phyloP scores from a whole-genome alignment of 1,140 invertebrate species.

The Apis florea region DNA sequence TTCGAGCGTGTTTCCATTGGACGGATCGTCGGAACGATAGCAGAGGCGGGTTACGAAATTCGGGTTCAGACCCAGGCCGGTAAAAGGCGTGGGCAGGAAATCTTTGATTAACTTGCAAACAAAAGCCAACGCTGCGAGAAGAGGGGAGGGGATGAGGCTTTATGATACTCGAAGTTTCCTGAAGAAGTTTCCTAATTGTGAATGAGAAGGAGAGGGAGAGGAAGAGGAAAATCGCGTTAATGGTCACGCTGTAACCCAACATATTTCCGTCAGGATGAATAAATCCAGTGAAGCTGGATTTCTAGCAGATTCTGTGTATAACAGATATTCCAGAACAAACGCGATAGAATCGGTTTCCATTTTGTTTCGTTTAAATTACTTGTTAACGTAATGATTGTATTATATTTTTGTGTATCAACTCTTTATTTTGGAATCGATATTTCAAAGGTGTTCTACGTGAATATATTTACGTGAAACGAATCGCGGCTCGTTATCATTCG shows the following conservation, averaged over 20 bases:
- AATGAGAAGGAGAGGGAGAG: neutral
- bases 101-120: slow-evolving; percentile 45
- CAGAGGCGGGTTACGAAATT: slow-evolving; percentile 17
- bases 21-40: neutral
- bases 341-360: too few species aligned
- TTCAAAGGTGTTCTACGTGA: too few species aligned
- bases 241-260: slow-evolving; percentile 23
- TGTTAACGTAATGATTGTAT: too few species aligned
- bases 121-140: slow-evolving; percentile 11
- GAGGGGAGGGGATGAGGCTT: neutral
- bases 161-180: slow-evolving; percentile 35
- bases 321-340: too few species aligned
- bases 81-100: slow-evolving; percentile 25
- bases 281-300: neutral
- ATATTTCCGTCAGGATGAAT: neutral
- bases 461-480: too few species aligned
- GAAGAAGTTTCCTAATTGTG: slow-evolving; percentile 23
- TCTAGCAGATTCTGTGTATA: neutral
- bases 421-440: too few species aligned
- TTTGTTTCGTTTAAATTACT: too few species aligned
- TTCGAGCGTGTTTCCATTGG: neutral
- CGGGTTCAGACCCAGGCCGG: neutral
- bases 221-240: neutral
- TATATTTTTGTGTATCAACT: too few species aligned
- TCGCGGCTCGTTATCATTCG: too few species aligned